phyloP scores from a whole-genome alignment of 2,113 vertebrate species.

The Seriola dumerili region DNA sequence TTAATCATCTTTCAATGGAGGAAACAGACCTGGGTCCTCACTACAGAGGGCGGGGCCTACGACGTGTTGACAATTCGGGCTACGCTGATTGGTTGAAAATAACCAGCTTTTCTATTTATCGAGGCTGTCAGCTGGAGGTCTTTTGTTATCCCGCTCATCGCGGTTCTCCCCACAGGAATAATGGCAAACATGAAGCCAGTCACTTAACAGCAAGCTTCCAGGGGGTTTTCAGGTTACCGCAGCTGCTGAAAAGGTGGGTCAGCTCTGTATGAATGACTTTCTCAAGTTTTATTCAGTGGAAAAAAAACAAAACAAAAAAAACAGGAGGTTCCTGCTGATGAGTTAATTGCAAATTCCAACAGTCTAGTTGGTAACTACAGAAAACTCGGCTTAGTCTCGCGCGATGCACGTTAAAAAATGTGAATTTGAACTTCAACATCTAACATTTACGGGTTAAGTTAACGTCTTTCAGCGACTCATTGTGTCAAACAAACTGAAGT shows the following conservation, averaged over 20 bases:
- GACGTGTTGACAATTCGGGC: constrained; percentile 14
- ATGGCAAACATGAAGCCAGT: constrained; percentile 1
- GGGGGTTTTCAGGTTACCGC: not conserved
- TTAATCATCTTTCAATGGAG: not conserved
- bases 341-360: not conserved
- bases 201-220: constrained; percentile 1
- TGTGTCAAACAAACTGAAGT: not conserved
- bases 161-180: not conserved
- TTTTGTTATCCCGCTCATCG: not conserved
- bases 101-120: constrained; percentile 21
- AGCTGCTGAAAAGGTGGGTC: constrained; percentile 41
- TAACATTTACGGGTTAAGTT: not conserved
- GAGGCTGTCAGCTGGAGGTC: constrained; percentile 10
- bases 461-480: not conserved
- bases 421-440: not conserved
- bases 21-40: not conserved
- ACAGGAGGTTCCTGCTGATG: not conserved
- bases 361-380: not conserved
- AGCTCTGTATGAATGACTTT: not conserved
- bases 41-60: constrained; percentile 26
- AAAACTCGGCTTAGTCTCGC: not conserved
- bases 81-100: constrained; percentile 47
- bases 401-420: not conserved
- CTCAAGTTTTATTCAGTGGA: not conserved
- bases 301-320: not conserved